Percentiles rank a stretch among this genome's conserved stretches.
Evolutionary conservation across 2,888 invertebrate genomes (phyloP).

Genomic region (Nowickia ferox): DNA sequence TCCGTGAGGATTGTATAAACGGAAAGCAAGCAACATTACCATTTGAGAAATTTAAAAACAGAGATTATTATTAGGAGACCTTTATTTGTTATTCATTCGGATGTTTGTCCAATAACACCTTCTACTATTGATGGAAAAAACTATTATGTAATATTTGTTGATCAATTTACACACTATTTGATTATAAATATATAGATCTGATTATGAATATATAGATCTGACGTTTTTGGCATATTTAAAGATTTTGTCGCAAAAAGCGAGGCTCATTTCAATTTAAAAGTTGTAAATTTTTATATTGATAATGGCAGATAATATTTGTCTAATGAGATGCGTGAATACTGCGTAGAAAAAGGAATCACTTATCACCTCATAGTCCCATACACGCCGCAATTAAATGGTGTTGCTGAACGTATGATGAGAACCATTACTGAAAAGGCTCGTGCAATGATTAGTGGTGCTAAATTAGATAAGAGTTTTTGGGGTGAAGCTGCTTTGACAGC

Average conservation of each 20-base stretch:
- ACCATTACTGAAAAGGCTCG: constrained; percentile 80
- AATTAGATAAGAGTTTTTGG: constrained; percentile 76
- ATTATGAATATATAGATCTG: constrained; percentile 8
- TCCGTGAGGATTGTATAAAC: constrained; percentile 14
- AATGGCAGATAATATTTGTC: constrained; percentile 78
- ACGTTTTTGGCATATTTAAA: constrained; percentile 6
- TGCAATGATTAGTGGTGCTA: constrained; percentile 76
- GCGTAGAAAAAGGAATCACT: constrained; percentile 77
- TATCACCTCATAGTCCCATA: constrained; percentile 80
- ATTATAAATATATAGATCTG: constrained; percentile 7
- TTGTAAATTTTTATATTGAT: constrained; percentile 74
- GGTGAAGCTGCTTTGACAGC: constrained; percentile 48
- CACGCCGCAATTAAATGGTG: constrained; percentile 81
- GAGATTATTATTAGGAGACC: background rate
- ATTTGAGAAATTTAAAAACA: constrained; percentile 10
- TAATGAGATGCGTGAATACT: constrained; percentile 77
- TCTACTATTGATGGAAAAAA: background rate
- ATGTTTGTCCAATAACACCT: constrained; percentile 11
- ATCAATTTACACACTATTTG: constrained; percentile 1
- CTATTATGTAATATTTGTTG: constrained; percentile 10
- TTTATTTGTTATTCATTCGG: constrained; percentile 77
- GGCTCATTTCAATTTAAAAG: constrained; percentile 75
- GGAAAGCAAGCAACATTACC: background rate
- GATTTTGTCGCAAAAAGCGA: constrained; percentile 58
- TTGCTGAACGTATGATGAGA: constrained; percentile 76